Conservation (phyloP, 2,113 vertebrate species). For the Oncorhynchus keta region DNA sequence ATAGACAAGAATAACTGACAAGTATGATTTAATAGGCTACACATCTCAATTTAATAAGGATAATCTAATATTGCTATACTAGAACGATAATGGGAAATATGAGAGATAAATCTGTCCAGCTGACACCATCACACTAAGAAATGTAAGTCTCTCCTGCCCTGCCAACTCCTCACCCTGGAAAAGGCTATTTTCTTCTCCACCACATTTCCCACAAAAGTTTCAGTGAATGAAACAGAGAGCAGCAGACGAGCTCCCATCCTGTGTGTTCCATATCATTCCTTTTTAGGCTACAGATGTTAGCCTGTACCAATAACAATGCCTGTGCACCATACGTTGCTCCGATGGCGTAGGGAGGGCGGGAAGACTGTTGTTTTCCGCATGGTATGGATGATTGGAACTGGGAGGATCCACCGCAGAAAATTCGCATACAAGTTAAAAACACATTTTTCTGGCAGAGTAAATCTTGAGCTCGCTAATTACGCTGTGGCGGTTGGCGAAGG, state of each 20-base stretch:
- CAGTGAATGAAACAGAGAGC: slow-evolving; percentile 56
- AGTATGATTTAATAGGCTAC: neutral
- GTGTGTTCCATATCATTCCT: slow-evolving; percentile 60
- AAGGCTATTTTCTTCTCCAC: neutral
- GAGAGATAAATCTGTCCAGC: slow-evolving; percentile 38
- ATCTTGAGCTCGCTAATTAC: slow-evolving; percentile 70
- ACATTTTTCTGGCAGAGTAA: slow-evolving; percentile 65
- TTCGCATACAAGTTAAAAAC: slow-evolving; percentile 66
- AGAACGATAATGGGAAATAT: neutral
- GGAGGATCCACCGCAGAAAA: slow-evolving; percentile 49
- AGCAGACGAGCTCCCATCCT: slow-evolving; percentile 41
- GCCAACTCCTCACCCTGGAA: neutral
- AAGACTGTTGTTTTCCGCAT: slow-evolving; percentile 46
- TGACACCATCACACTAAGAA: neutral
- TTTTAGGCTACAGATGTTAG: slow-evolving; percentile 65
- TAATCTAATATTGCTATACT: no score
- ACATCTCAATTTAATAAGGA: neutral
- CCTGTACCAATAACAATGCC: neutral
- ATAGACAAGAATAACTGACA: neutral
- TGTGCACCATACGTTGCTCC: slow-evolving; percentile 65
- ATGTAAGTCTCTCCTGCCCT: neutral
- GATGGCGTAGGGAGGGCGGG: slow-evolving; percentile 45
- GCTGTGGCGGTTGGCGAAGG: slow-evolving; percentile 60
- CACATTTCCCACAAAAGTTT: neutral
- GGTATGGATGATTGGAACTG: slow-evolving; percentile 34